Evolutionary conservation across 2,888 invertebrate species (phyloP).

Genomic region (Zonitis immaculata): DNA sequence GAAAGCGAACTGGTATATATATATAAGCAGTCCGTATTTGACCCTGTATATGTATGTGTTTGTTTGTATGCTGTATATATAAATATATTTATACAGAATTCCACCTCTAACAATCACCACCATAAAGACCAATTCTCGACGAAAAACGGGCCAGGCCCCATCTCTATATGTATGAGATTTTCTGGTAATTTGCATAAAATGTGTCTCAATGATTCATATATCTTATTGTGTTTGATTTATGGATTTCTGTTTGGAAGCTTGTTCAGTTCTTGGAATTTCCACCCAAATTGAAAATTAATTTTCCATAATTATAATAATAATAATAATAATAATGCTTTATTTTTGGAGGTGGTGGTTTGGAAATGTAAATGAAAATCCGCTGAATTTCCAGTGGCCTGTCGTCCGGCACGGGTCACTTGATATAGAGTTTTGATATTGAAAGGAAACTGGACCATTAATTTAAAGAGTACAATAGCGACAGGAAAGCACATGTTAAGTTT

Average conservation of each 20-base stretch:
- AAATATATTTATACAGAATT: not conserved
- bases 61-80: not conserved
- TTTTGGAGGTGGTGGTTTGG: not conserved
- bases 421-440: slow-evolving; percentile 45
- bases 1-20: slow-evolving; percentile 49
- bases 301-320: not conserved
- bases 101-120: slow-evolving; percentile 3
- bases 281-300: not conserved
- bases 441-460: slow-evolving; percentile 49
- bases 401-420: slow-evolving; percentile 44
- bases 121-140: slow-evolving; percentile 25
- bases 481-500: slow-evolving; percentile 55
- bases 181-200: slow-evolving; percentile 50
- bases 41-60: slow-evolving; percentile 19
- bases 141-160: slow-evolving; percentile 38
- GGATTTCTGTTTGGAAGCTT: slow-evolving; percentile 34
- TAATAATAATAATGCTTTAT: not conserved
- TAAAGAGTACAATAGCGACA: slow-evolving; percentile 50
- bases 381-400: slow-evolving; percentile 13
- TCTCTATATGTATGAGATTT: slow-evolving; percentile 52
- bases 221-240: slow-evolving; percentile 48
- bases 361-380: slow-evolving; percentile 22
- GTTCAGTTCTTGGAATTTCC: too few species aligned
- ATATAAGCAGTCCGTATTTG: slow-evolving; percentile 45
- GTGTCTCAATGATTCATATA: slow-evolving; percentile 51